Evolutionary conservation across 2,888 invertebrate genomes (phyloP).

Genomic region (Axea sp.): DNA sequence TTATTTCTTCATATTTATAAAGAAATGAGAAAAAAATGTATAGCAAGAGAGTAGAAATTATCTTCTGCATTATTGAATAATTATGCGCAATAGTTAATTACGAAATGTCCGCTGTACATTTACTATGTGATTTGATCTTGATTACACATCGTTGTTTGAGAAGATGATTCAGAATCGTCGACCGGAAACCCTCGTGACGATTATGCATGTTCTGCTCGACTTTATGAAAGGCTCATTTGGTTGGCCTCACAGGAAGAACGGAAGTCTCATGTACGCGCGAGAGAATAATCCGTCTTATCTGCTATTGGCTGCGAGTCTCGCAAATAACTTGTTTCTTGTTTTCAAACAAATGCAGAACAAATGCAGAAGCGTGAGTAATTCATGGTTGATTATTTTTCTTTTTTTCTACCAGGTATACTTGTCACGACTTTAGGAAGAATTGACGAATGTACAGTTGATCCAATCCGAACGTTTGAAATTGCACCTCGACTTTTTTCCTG

Average conservation of each 20-base stretch:
- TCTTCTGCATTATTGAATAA: conserved; percentile 5
- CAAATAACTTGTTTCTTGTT: conserved; percentile 62
- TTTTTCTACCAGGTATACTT: not conserved
- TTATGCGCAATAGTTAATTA: conserved; percentile 44
- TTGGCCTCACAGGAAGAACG: conserved; percentile 68
- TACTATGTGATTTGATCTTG: conserved; percentile 50
- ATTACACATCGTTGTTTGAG: conserved; percentile 45
- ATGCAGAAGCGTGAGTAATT: conserved; percentile 68
- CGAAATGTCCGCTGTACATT: conserved; percentile 30
- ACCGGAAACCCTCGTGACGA: conserved; percentile 50
- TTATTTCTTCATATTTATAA: too few relatives aligned
- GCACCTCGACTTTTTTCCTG: not conserved
- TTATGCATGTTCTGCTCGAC: conserved; percentile 48
- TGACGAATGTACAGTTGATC: conserved; percentile 10
- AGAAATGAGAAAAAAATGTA: too few relatives aligned
- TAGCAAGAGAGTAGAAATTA: not conserved
- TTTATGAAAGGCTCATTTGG: conserved; percentile 59
- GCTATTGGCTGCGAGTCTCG: conserved; percentile 24
- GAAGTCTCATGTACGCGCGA: conserved; percentile 66
- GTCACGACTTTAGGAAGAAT: conserved; percentile 8
- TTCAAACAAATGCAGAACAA: conserved; percentile 64
- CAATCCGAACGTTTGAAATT: conserved; percentile 13
- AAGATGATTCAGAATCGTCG: conserved; percentile 20
- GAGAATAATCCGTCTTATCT: conserved; percentile 62
- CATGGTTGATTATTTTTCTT: conserved; percentile 50